Evolutionary conservation across 2,113 vertebrate genomes (phyloP).

Genomic region (Channa argus): DNA sequence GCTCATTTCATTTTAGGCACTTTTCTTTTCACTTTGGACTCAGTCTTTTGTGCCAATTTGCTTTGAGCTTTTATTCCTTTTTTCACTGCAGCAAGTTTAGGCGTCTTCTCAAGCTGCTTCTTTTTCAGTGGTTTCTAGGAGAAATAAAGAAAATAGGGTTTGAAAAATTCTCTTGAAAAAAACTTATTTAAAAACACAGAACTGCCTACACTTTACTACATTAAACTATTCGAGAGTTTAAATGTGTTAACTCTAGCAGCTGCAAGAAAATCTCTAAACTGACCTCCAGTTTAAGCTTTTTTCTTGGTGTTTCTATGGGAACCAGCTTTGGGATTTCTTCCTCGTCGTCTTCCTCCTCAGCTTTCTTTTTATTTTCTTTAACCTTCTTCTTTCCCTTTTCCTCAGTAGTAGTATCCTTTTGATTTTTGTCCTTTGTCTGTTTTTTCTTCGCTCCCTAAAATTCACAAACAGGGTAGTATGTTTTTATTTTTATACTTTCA

Average conservation of each 20-base stretch:
- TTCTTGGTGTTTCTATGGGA: conserved; percentile 72
- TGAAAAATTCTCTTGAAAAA: rapidly evolving
- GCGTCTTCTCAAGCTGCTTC: conserved; percentile 59
- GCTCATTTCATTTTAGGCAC: conserved; percentile 60
- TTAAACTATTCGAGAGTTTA: neutral
- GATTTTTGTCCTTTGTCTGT: neutral
- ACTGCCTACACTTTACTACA: neutral
- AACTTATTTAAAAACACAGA: neutral
- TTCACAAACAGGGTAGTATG: neutral
- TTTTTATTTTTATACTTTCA: neutral
- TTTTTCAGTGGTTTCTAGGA: conserved; percentile 56
- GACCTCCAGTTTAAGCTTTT: conserved; percentile 79
- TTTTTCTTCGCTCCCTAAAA: conserved; percentile 32
- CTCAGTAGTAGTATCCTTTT: neutral
- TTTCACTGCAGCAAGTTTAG: conserved; percentile 41
- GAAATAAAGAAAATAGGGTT: neutral
- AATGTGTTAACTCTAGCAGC: neutral
- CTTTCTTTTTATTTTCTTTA: conserved; percentile 21
- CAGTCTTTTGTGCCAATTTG: conserved; percentile 51
- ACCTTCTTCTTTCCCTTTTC: neutral
- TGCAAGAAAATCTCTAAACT: conserved; percentile 16
- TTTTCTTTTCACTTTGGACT: conserved; percentile 63
- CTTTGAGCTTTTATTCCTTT: conserved; percentile 40
- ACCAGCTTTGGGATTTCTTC: conserved; percentile 83
- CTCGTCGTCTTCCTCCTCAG: conserved; percentile 21